phyloP scores from a whole-genome alignment of 2,888 invertebrate species.

The Argyresthia albistria region DNA sequence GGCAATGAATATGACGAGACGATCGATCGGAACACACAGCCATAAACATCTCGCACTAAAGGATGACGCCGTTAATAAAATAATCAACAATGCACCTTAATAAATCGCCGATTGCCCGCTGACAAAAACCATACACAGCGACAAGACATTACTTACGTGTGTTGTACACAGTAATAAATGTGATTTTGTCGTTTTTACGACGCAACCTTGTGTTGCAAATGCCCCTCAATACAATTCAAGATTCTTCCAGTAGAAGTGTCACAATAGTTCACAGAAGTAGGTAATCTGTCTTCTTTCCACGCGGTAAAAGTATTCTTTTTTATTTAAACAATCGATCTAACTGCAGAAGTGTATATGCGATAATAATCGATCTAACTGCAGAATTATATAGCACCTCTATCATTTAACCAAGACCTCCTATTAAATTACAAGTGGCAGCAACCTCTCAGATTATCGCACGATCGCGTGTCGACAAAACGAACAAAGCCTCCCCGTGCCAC shows the following conservation, averaged over 20 bases:
- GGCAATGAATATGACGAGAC: neutral
- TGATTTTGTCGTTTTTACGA: constrained; percentile 59
- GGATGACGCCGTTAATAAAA: constrained; percentile 48
- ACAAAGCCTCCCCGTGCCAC: constrained; percentile 47
- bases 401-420: constrained; percentile 33
- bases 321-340: too few species aligned
- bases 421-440: constrained; percentile 50
- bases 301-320: too few species aligned
- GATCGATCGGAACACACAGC: neutral
- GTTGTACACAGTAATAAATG: constrained; percentile 51
- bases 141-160: constrained; percentile 52
- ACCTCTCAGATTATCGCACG: constrained; percentile 41
- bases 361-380: too few species aligned
- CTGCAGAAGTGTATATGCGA: too few species aligned
- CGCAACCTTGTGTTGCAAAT: constrained; percentile 22
- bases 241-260: too few species aligned
- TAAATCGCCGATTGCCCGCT: constrained; percentile 62
- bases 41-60: constrained; percentile 31
- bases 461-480: constrained; percentile 59
- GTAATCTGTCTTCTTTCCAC: too few species aligned
- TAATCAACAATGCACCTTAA: constrained; percentile 52
- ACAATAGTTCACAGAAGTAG: too few species aligned
- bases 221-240: too few species aligned
- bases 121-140: constrained; percentile 51
- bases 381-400: too few species aligned